A percentile compares a stretch with the other conserved stretches of the same genome.
phyloP scores from a whole-genome alignment of 2,888 invertebrate genomes.

The Pocota personata region DNA sequence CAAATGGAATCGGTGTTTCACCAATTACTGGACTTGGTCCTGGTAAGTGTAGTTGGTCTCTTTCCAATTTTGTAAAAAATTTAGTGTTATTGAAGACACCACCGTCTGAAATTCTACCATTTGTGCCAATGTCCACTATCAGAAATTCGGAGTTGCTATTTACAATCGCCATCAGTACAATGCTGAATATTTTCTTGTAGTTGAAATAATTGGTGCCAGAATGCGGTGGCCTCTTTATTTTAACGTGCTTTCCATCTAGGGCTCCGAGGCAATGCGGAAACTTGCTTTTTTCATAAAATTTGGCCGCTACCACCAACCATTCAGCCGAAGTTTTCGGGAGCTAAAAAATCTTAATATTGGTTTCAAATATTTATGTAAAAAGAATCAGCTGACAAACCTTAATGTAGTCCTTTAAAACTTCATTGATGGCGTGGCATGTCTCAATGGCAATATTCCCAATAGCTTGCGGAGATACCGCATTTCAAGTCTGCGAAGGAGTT shows the following conservation, averaged over 20 bases:
- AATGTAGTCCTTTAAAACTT: constrained; percentile 52
- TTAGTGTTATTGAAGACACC: constrained; percentile 3
- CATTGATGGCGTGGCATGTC: constrained; percentile 65
- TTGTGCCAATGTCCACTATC: constrained; percentile 31
- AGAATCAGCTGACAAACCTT: constrained; percentile 16
- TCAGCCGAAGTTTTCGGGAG: constrained; percentile 40
- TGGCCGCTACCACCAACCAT: constrained; percentile 32
- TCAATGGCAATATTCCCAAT: constrained; percentile 68
- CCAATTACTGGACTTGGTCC: constrained; percentile 23
- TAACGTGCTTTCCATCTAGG: constrained; percentile 64
- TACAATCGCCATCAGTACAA: constrained; percentile 52
- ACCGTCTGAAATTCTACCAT: constrained; percentile 19
- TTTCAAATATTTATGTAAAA: constrained; percentile 8
- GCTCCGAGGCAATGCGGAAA: constrained; percentile 61
- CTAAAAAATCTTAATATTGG: constrained; percentile 25
- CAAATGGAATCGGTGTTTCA: constrained; percentile 34
- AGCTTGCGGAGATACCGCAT: constrained; percentile 70
- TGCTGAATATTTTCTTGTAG: constrained; percentile 65
- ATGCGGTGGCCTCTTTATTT: constrained; percentile 50
- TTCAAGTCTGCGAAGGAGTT: constrained; percentile 73
- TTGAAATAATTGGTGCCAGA: constrained; percentile 63
- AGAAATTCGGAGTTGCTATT: constrained; percentile 47
- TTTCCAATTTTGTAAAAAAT: constrained; percentile 10
- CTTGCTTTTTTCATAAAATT: constrained; percentile 44
- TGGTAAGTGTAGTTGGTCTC: constrained; percentile 32